Evolutionary conservation across 2,888 invertebrate species (phyloP).

Genomic region (Epistrophe eligans): DNA sequence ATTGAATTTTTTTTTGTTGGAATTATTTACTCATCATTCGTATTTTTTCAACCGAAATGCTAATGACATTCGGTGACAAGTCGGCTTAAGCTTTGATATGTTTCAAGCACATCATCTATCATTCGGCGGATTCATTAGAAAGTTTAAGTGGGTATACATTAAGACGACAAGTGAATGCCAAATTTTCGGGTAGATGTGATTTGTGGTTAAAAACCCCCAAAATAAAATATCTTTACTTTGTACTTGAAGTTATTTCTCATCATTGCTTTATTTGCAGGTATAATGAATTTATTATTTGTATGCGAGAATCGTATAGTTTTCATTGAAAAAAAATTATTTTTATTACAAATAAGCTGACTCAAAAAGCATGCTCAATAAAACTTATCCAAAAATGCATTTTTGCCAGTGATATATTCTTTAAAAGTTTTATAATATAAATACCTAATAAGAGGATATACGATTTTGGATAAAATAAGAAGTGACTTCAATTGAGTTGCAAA

Average conservation of each 20-base stretch:
- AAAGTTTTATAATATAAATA: too few species aligned
- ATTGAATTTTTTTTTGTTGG: conserved; percentile 58
- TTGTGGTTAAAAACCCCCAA: conserved; percentile 36
- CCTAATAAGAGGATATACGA: too few species aligned
- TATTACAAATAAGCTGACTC: not conserved
- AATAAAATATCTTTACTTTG: not conserved
- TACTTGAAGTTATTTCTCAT: not conserved
- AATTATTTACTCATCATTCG: conserved; percentile 70
- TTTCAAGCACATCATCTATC: conserved; percentile 65
- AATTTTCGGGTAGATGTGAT: conserved; percentile 45
- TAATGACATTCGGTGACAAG: conserved; percentile 66
- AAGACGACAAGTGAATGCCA: conserved; percentile 66
- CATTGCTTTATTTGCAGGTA: not conserved
- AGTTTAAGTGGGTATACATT: conserved; percentile 63
- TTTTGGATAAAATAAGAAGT: too few species aligned
- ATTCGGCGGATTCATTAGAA: conserved; percentile 67
- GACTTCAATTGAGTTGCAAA: too few species aligned
- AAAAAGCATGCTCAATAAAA: too few species aligned
- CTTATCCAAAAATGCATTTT: too few species aligned
- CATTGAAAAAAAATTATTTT: not conserved
- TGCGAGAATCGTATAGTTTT: not conserved
- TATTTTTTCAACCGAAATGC: conserved; percentile 67
- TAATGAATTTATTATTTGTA: conserved; percentile 14
- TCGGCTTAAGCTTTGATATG: conserved; percentile 67
- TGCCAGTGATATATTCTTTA: too few species aligned